Base-by-base conservation (phyloP, 2,113 vertebrate genomes). In the Colius striatus region DNA sequence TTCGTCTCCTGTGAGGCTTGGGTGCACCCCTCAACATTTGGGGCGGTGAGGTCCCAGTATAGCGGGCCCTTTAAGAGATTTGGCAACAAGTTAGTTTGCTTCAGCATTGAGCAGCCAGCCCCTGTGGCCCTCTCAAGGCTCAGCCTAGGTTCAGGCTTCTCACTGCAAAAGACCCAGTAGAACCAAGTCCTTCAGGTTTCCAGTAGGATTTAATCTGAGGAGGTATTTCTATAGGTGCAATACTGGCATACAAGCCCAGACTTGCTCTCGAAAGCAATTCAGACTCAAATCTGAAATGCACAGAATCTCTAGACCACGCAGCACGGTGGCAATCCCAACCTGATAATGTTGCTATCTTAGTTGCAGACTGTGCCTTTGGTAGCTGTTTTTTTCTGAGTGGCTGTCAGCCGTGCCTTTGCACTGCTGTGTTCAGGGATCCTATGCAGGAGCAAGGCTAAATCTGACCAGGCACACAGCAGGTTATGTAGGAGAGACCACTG, bases 401-500 rank as follows among this genome's bases (percentile, higher is more conserved):
- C 38, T 60, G 32, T 54, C 11, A 22, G 58, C 5, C 0, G 11
- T 21, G 50, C 36, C 38, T 65, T 43, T 47, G 58, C 45, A 38
- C 11, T 22, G 19, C 1, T 9, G 21, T n/a, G 9, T 60, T 38
- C 29, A 22, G 32, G 30, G 30, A 51, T 60, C n/a, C 61, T 47
- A 22, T 67, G 38, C n/a, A 70, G 48, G 4, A 87, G 51, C 45
- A 66, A 26, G 23, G 30, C 18, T 25, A 23, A 45, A 38, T 20
- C 55, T 21, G 25, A 5, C 2, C 15, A 38, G 30, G 30, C 30
- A 54, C 19, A 14, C 6, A 34, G 61, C 30, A 48, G 30, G 30
- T 55, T 51, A 8, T 1, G 0, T 12, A 72, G 48, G 17, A 45
- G 60, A 43, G 18, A 66, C 13, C 30, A 43, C 13, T 0, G 0